These are phyloP conservation scores for Xestia rhomboidea DNA, from an alignment of 2,888 invertebrate genomes.

Conservation along the genomic window DNA sequence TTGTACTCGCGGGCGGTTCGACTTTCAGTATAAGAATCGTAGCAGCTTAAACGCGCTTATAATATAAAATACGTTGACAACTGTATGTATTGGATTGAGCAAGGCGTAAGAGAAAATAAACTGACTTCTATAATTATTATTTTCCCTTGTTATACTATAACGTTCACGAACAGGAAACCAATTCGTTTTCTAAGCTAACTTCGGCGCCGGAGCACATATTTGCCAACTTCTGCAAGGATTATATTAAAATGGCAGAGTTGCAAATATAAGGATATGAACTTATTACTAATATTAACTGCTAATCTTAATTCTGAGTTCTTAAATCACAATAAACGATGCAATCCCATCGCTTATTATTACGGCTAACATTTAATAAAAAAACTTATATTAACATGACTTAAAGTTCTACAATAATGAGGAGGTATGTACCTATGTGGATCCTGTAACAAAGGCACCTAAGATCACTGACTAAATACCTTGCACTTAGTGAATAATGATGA, in stretches of 20 bases:
- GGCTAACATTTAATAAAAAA: background rate
- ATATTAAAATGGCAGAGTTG: constrained; percentile 3
- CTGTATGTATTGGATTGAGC: constrained; percentile 17
- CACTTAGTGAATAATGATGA: background rate
- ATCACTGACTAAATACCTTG: background rate
- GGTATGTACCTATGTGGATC: constrained; percentile 3
- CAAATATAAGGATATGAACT: background rate
- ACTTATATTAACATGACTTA: background rate
- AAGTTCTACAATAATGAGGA: background rate
- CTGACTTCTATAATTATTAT: background rate
- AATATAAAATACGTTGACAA: constrained; percentile 1
- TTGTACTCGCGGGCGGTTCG: constrained; percentile 54
- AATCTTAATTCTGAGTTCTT: background rate
- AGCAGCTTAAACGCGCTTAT: background rate
- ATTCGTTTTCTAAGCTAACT: background rate
- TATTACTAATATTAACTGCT: background rate
- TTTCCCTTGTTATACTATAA: background rate
- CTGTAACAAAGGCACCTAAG: constrained; percentile 7
- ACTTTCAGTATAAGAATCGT: constrained; percentile 9
- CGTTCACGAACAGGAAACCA: background rate
- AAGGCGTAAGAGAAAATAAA: constrained; percentile 1
- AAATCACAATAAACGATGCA: background rate
- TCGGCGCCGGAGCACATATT: background rate
- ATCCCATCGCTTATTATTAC: background rate
- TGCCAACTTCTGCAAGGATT: background rate